Evolutionary conservation across 2,797 vertebrate species (phyloP).

Genomic region (Thamnophis elegans): DNA sequence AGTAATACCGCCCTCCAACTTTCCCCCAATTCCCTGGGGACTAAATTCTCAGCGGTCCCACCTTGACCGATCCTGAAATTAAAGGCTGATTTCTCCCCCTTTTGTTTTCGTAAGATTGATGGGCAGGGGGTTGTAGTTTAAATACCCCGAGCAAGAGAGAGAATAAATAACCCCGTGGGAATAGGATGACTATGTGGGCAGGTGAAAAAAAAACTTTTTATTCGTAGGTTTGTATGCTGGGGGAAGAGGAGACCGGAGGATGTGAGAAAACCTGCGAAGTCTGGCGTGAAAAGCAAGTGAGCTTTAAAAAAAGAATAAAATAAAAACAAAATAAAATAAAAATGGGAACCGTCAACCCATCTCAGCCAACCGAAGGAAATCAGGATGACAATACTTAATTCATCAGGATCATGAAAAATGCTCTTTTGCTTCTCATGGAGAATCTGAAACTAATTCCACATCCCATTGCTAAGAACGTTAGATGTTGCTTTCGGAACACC

Average conservation of each 20-base stretch:
- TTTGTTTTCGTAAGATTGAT: background rate
- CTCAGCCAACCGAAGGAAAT: background rate
- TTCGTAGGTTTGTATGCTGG: constrained; percentile 11
- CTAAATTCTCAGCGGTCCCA: background rate
- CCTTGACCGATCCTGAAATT: background rate
- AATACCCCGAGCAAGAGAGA: constrained; percentile 1
- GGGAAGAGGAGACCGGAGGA: background rate
- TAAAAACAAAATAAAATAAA: background rate
- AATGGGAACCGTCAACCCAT: background rate
- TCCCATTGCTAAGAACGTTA: constrained; percentile 57
- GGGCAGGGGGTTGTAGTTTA: background rate
- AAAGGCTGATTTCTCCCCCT: background rate
- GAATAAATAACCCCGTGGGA: background rate
- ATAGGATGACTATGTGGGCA: background rate
- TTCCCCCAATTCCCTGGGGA: background rate
- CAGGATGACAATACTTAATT: too few species aligned
- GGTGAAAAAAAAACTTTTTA: constrained; percentile 1
- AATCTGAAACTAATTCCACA: constrained; percentile 49
- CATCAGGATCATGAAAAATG: background rate
- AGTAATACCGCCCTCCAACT: background rate
- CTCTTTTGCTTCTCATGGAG: constrained; percentile 64
- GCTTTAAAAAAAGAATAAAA: constrained; percentile 11
- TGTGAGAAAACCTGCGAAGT: constrained; percentile 41
- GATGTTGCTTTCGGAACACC: constrained; percentile 22
- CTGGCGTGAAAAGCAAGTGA: constrained; percentile 45